Percentiles rank a stretch among this genome's conserved stretches.
phyloP scores from a whole-genome alignment of 53 echinoderm and acorn worm species.

The Luidia sarsii region DNA sequence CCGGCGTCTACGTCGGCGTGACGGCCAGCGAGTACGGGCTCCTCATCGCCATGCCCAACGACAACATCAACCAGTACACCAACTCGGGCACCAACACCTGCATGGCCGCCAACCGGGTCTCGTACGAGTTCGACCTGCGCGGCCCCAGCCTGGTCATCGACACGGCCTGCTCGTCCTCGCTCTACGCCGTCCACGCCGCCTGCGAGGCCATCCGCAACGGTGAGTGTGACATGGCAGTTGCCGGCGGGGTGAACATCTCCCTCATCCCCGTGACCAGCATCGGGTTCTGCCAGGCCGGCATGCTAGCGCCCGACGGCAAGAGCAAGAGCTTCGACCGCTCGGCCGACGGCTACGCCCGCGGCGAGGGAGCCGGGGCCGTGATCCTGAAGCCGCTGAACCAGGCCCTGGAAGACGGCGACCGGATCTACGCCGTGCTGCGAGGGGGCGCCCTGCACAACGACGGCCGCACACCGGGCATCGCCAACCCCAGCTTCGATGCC shows the following conservation, averaged over 20 bases:
- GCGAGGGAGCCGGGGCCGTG: conserved; percentile 93
- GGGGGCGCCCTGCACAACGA: conserved; percentile 89
- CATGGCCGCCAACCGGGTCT: conserved; percentile 94
- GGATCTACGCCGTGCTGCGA: conserved; percentile 86
- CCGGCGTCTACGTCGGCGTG: conserved; percentile 92
- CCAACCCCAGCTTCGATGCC: conserved; percentile 92
- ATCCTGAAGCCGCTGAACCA: conserved; percentile 86
- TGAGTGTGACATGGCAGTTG: conserved; percentile 94
- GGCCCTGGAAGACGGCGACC: conserved; percentile 92
- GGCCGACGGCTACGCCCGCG: conserved; percentile 93
- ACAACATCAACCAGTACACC: conserved; percentile 97
- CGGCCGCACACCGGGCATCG: conserved; percentile 94
- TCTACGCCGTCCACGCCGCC: conserved; percentile 86
- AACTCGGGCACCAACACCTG: conserved; percentile 96
- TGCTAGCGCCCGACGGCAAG: conserved; percentile 96
- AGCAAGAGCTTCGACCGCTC: conserved; percentile 93
- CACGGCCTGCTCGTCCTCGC: conserved; percentile 96
- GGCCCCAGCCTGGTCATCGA: conserved; percentile 93
- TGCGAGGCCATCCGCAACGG: conserved; percentile 89
- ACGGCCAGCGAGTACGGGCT: conserved; percentile 95
- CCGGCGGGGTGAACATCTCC: conserved; percentile 95
- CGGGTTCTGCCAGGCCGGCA: conserved; percentile 96
- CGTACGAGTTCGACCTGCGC: conserved; percentile 95
- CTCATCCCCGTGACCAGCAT: conserved; percentile 93
- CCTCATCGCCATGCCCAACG: conserved; percentile 79